A percentile compares a stretch with the other conserved stretches of the same genome.
Conservation (phyloP, 2,888 invertebrate species). For the Hanleya hanleyi region DNA sequence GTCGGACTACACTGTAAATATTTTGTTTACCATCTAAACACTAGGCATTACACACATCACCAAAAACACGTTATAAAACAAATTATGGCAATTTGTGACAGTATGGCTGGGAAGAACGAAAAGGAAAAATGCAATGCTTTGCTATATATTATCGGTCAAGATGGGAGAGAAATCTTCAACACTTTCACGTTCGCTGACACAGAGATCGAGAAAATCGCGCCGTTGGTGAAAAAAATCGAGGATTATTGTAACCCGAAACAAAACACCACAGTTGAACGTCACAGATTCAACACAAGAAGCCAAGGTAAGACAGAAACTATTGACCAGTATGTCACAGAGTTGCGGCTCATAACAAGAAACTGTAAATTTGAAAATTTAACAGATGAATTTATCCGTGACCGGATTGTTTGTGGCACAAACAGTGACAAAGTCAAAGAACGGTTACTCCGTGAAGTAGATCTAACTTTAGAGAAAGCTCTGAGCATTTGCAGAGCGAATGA, state of each 20-base stretch:
- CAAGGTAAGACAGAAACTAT: conserved; percentile 12
- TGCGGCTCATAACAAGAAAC: neutral
- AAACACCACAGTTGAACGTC: conserved; percentile 19
- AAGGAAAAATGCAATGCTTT: neutral
- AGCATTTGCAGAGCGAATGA: neutral
- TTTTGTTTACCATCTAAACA: too few species aligned
- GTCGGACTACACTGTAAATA: too few species aligned
- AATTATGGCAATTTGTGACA: too few species aligned
- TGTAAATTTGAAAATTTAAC: conserved; percentile 7
- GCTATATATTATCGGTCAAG: neutral
- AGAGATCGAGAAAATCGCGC: neutral
- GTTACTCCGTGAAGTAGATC: conserved; percentile 17
- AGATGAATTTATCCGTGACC: neutral
- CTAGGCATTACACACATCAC: too few species aligned
- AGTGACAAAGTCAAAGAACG: conserved; percentile 7
- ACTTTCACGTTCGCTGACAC: neutral
- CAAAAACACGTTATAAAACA: too few species aligned
- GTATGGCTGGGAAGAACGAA: neutral
- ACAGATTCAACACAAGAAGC: neutral
- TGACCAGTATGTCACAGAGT: conserved; percentile 17
- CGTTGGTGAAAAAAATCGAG: conserved; percentile 9
- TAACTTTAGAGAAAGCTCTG: conserved; percentile 15
- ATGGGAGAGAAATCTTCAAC: conserved; percentile 2
- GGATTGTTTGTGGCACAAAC: conserved; percentile 5
- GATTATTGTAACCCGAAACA: conserved; percentile 12